A percentile compares a stretch with the other conserved stretches of the same genome.
Evolutionary conservation across 1,140 invertebrate species (phyloP).

Genomic region (Diorhabda carinulata): DNA sequence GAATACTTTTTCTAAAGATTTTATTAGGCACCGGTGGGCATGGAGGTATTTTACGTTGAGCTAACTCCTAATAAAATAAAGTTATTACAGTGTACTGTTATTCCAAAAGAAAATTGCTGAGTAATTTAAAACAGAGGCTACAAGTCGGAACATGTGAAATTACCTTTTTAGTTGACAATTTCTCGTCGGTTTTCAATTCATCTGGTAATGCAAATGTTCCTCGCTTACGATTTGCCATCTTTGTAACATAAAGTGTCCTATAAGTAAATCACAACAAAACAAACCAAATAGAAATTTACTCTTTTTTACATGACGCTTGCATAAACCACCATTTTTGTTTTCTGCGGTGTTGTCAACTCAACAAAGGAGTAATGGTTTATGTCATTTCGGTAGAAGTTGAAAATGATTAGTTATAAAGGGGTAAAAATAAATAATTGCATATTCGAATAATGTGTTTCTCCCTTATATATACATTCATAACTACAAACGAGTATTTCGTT

Average conservation of each 20-base stretch:
- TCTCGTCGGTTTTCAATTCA: constrained; percentile 24
- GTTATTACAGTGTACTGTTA: constrained; percentile 5
- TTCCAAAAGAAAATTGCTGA: neutral
- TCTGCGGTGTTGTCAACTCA: too few relatives aligned
- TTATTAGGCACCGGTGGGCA: constrained; percentile 26
- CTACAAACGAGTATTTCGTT: too few relatives aligned
- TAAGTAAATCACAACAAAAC: constrained; percentile 1
- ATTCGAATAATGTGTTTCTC: too few relatives aligned
- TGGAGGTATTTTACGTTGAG: constrained; percentile 20
- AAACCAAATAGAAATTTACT: neutral
- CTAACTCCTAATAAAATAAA: constrained; percentile 26
- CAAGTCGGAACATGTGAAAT: neutral
- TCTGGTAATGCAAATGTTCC: constrained; percentile 17
- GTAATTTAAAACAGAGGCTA: neutral
- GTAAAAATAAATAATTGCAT: too few relatives aligned
- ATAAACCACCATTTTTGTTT: neutral
- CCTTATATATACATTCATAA: too few relatives aligned
- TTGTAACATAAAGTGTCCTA: neutral
- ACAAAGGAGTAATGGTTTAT: too few relatives aligned
- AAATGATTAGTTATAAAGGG: too few relatives aligned
- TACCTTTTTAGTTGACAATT: constrained; percentile 30
- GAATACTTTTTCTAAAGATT: constrained; percentile 14
- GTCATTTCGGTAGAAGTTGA: too few relatives aligned
- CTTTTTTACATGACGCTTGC: constrained; percentile 7
- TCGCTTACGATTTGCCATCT: constrained; percentile 20